Conservation (phyloP, 2,797 vertebrate species). For the Sebastiscus tertius region DNA sequence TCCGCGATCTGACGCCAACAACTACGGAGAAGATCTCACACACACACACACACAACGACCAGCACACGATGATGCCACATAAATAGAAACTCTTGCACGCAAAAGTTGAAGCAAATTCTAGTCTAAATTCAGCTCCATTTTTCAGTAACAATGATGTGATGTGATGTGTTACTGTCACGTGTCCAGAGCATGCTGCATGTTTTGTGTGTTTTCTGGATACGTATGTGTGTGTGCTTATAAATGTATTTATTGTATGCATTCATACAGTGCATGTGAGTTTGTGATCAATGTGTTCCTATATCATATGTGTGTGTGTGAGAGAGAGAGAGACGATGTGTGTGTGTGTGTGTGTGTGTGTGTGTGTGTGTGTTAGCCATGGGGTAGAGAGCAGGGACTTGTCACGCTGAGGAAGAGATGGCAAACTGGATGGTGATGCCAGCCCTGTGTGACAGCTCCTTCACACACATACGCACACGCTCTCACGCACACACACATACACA, state of each 20-base stretch:
- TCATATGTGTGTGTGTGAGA: conserved; percentile 42
- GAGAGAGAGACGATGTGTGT: conserved; percentile 23
- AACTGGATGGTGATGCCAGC: conserved; percentile 77
- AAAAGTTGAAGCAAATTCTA: conserved; percentile 32
- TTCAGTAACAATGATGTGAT: conserved; percentile 37
- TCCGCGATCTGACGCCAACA: conserved; percentile 76
- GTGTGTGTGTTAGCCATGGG: conserved; percentile 62
- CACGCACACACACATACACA: conserved; percentile 35
- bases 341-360: conserved; percentile 35
- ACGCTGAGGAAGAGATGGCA: conserved; percentile 76
- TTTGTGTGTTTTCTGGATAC: conserved; percentile 9
- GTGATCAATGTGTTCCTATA: conserved; percentile 36
- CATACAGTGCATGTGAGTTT: conserved; percentile 9
- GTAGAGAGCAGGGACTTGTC: conserved; percentile 77
- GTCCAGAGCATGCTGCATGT: conserved; percentile 7
- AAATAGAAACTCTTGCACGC: conserved; percentile 28
- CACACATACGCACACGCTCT: conserved; percentile 57
- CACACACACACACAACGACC: conserved; percentile 4
- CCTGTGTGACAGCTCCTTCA: conserved; percentile 76
- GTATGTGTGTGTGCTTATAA: background rate
- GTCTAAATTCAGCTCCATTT: conserved; percentile 38
- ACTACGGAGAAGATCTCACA: conserved; percentile 66
- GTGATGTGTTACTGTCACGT: conserved; percentile 33
- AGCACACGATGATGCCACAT: conserved; percentile 12
- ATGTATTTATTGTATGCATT: conserved; percentile 15